phyloP scores from a whole-genome alignment of 2,113 vertebrate species.

The Stegostoma tigrinum region DNA sequence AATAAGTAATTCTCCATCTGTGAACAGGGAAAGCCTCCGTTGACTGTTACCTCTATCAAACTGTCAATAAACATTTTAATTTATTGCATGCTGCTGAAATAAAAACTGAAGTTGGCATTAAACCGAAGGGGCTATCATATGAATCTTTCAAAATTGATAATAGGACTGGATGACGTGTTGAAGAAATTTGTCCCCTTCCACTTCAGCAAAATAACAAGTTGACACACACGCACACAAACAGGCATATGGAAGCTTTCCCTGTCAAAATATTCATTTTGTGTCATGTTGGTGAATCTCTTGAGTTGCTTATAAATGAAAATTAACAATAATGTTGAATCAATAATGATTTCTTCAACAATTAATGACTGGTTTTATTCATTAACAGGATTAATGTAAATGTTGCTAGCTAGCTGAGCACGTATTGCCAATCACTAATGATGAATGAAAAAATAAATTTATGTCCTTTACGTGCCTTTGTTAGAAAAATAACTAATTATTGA shows the following conservation, averaged over 20 bases:
- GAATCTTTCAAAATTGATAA: not conserved
- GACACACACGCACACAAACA: too few species aligned
- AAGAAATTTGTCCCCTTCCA: not conserved
- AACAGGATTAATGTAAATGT: too few species aligned
- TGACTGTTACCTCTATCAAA: conserved; percentile 10
- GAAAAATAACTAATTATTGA: not conserved
- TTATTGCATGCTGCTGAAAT: not conserved
- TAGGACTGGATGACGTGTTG: not conserved
- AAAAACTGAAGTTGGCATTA: not conserved
- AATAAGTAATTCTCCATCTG: not conserved
- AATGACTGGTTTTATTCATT: not conserved
- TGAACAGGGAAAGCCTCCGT: not conserved
- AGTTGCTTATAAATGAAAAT: not conserved
- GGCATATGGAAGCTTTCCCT: not conserved
- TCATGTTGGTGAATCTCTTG: not conserved
- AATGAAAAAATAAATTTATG: not conserved
- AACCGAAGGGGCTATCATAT: not conserved
- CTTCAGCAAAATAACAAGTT: not conserved
- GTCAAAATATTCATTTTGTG: not conserved
- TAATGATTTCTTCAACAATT: not conserved
- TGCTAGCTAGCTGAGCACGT: too few species aligned
- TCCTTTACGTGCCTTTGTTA: not conserved
- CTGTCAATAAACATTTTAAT: not conserved
- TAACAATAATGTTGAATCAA: not conserved
- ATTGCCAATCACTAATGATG: not conserved